These are phyloP conservation scores for Ormyrus rosae DNA, from an alignment of 2,888 invertebrate species.

Conservation along the genomic window DNA sequence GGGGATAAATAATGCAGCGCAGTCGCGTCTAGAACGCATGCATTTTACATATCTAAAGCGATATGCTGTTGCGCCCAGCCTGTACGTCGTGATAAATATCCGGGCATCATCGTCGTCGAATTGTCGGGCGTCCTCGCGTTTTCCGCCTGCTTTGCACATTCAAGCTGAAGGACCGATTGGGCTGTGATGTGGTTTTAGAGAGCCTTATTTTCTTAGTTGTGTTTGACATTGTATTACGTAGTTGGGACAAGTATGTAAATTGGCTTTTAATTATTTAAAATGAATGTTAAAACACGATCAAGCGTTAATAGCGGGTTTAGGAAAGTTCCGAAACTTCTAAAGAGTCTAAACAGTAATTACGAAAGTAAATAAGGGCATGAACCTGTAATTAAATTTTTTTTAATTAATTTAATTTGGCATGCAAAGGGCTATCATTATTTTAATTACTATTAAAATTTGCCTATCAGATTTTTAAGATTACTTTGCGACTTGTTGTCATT, in stretches of 20 bases:
- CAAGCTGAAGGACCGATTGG: too few relatives aligned
- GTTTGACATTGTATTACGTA: too few relatives aligned
- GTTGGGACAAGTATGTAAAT: too few relatives aligned
- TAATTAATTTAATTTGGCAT: not conserved
- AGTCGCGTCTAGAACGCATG: conserved; percentile 16
- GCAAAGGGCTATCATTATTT: too few relatives aligned
- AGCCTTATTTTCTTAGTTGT: too few relatives aligned
- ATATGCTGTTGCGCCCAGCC: conserved; percentile 8
- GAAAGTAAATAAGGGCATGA: not conserved
- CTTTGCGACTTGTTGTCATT: too few relatives aligned
- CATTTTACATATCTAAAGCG: conserved; percentile 43
- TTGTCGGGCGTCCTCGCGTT: conserved; percentile 3
- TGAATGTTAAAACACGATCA: conserved; percentile 2
- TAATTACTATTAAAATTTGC: too few relatives aligned
- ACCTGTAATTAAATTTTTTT: conserved; percentile 6
- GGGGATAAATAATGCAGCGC: conserved; percentile 51
- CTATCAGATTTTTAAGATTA: too few relatives aligned
- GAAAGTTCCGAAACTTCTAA: conserved; percentile 4
- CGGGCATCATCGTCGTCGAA: conserved; percentile 30
- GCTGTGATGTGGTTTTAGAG: too few relatives aligned
- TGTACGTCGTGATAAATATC: conserved; percentile 11
- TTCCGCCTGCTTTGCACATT: too few relatives aligned
- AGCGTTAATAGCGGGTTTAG: conserved; percentile 18
- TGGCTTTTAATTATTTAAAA: too few relatives aligned
- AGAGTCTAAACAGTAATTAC: not conserved